Evolutionary conservation across 2,888 invertebrate genomes (phyloP), one percentile per base, ranked within the genome.

Genomic region (Tiliacea aurago): DNA sequence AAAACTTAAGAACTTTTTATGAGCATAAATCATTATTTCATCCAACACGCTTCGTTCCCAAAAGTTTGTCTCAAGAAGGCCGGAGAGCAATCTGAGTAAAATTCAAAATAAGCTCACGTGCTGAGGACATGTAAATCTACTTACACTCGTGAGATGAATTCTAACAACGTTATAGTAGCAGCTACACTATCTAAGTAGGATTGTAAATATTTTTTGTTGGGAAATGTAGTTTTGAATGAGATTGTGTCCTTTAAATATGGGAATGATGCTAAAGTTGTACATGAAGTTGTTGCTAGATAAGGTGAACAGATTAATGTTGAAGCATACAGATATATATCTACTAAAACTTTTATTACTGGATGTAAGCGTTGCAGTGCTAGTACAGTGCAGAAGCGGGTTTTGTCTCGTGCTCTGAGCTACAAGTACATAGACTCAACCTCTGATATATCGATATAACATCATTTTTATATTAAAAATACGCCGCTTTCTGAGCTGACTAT

Each of bases 21-120:
- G 78, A 79, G 72, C 64, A 81, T 79, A 86, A 87, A 86, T 87
- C 87, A 84, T 87, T 83, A 84, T 86, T 86, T 86, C 86, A 85
- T 83, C 81, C 86, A 67, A 78, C 84, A 87, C 86, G 86, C 73
- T 67, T 70, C 72, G 65, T 80, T 81, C 67, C 85, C 70, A 78
- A 87, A 86, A 86, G 78, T 86, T 88, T 88, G 84, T 86, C 84
- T 75, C 73, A 33, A 78, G 76, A 61, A 72, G 86, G 78, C 89
- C 73, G 85, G 87, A 87, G 89, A 89, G 92, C 90, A 92, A 92
- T 93, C 92, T 90, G 88, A 87, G 81, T 85, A 81, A 94, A 92
- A 94, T 95, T 94, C 92, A 90, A 94, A 94, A 94, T 94, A 94
- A 89, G 92, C 92, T 94, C 95, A 95, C 95, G 95, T 93, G 89